These are phyloP conservation scores for Perdix hodgsoniae DNA, from an alignment of 2,797 vertebrate species.

Conservation along the genomic window DNA sequence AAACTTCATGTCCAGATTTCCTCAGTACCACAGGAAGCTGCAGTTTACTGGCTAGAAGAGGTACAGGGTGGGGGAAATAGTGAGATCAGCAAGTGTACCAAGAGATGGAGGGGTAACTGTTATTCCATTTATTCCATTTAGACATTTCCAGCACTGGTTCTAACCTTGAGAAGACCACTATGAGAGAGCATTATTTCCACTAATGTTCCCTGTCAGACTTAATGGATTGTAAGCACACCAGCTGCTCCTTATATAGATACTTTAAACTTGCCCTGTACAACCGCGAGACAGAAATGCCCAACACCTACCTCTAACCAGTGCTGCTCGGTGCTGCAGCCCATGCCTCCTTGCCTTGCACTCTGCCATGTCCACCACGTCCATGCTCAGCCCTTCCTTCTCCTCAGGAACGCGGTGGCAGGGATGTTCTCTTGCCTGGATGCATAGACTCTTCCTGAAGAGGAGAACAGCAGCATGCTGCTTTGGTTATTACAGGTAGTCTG, in stretches of 20 bases:
- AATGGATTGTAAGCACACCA: background rate
- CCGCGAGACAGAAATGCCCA: background rate
- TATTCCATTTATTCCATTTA: background rate
- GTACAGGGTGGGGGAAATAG: background rate
- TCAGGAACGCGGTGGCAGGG: background rate
- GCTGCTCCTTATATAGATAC: slow-evolving; percentile 17
- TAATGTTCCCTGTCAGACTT: slow-evolving; percentile 3
- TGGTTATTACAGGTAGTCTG: background rate
- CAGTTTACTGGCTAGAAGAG: background rate
- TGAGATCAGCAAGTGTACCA: background rate
- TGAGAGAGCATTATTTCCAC: background rate
- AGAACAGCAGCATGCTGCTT: accelerated
- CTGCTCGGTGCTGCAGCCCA: background rate
- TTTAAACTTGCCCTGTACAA: slow-evolving; percentile 10
- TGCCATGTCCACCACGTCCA: accelerated
- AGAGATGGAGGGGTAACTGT: background rate
- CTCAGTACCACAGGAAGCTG: background rate
- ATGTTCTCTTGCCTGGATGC: background rate
- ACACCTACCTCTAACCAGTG: background rate
- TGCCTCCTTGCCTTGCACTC: background rate
- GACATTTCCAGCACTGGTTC: background rate
- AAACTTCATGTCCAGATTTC: slow-evolving; percentile 5
- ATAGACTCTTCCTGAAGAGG: accelerated
- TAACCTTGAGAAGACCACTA: background rate
- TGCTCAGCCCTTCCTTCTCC: background rate